Percentiles rank a stretch among this genome's conserved stretches.
These are phyloP conservation scores for Clusia tigrina DNA, from an alignment of 2,888 invertebrate genomes.

Conservation along the genomic window DNA sequence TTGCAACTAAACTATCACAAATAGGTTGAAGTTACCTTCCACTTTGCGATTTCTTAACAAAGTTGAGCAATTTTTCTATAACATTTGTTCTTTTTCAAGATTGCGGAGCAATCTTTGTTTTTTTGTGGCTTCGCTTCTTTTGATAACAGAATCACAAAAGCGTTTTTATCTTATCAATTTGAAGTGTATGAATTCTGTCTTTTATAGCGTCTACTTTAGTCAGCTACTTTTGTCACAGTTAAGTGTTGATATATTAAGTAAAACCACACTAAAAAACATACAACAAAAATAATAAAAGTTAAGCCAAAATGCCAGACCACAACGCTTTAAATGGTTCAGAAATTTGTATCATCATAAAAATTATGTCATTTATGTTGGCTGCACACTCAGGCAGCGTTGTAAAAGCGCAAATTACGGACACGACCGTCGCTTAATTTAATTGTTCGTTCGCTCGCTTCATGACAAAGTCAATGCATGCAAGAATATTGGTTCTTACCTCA, in stretches of 20 bases:
- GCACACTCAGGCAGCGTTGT: neutral
- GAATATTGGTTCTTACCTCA: neutral
- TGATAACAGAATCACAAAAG: neutral
- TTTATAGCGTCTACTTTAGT: constrained; percentile 4
- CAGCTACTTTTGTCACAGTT: neutral
- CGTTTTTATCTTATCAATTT: constrained; percentile 6
- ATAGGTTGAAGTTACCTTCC: too few species aligned
- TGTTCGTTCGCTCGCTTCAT: neutral
- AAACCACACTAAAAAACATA: neutral
- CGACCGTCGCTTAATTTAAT: too few species aligned
- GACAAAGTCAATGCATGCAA: neutral
- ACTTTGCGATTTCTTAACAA: too few species aligned
- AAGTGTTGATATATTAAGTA: neutral
- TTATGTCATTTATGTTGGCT: neutral
- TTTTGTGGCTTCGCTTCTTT: too few species aligned
- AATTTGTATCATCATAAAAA: too few species aligned
- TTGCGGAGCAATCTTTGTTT: too few species aligned
- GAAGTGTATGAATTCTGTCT: neutral
- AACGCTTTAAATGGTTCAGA: too few species aligned
- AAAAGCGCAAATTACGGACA: too few species aligned
- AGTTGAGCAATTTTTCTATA: too few species aligned
- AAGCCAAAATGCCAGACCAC: neutral
- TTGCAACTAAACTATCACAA: too few species aligned
- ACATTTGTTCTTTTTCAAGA: neutral
- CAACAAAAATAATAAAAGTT: neutral